Base-by-base conservation (phyloP, 2,888 invertebrate genomes). In the Xanthorhoe designata region DNA sequence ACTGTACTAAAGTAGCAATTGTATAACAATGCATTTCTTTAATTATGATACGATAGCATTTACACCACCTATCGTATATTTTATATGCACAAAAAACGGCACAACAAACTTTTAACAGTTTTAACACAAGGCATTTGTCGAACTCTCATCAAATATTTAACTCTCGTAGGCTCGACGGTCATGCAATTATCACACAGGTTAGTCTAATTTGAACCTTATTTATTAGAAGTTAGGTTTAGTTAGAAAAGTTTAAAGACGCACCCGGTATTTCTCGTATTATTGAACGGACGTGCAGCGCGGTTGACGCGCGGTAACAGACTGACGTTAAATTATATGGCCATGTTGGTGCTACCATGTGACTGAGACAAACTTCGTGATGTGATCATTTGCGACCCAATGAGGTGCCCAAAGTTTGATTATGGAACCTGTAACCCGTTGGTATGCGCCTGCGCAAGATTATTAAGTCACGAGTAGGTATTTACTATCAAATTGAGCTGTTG, bases 311-410 rank as follows among this genome's bases (percentile, higher is more conserved):
- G 77, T 75, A 78, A 81, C 77, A 74, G 81, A 92, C 91, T 90
- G 87, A 83, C 75, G 75, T 75, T 42, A 18, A 38, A 61, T 66
- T 64, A 70, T 78, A 75, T 80, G 78, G 82, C 76, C 73, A 89
- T 84, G 90, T 91, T 91, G 91, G 90, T 79, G 83, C 78, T 82
- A 81, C 76, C 91, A 91, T 91, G 92, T 92, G 92, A 91, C 85
- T 82, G 80, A 76, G 82, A 70, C 73, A 75, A 79, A 81, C 84
- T 87, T 87, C 88, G 85, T 86, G 87, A 88, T 84, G 83, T 78
- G 85, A 81, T 81, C 82, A 83, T 86, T 58, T 38, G 71, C 59
- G 68, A 68, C 57, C n/a, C 57, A 65, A 47, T 66, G 52, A 58
- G 38, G 19, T 50, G 58, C 58, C 32, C 54, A 49, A 6, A 10